A percentile compares a stretch with the other conserved stretches of the same genome.
phyloP scores from a whole-genome alignment of 2,797 vertebrate genomes.

The Hemitrygon akajei region DNA sequence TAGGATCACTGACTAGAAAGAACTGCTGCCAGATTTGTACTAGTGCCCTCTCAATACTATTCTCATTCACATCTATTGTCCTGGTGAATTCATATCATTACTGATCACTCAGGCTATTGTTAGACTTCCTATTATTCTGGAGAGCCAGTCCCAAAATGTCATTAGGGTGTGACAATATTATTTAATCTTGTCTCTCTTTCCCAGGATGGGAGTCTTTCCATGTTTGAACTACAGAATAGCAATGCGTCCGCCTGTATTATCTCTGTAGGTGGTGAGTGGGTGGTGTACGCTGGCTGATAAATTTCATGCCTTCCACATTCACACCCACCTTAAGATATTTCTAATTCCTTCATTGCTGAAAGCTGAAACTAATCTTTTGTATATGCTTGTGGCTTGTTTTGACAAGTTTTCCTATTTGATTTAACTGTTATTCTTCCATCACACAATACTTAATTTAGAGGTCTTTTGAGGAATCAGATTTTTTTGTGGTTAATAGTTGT shows the following conservation, averaged over 20 bases:
- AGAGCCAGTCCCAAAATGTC: not conserved
- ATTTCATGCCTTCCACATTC: constrained; percentile 4
- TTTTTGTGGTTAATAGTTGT: not conserved
- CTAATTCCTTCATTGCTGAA: not conserved
- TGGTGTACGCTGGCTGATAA: not conserved
- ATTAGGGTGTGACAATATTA: not conserved
- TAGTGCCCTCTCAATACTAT: no score
- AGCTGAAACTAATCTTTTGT: not conserved
- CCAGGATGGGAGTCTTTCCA: not conserved
- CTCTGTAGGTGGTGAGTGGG: not conserved
- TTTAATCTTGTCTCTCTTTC: not conserved
- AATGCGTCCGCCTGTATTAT: not conserved
- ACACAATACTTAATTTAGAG: not conserved
- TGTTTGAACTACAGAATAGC: not conserved
- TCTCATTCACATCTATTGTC: no score
- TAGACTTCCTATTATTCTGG: not conserved
- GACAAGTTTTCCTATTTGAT: not conserved
- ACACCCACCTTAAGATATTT: not conserved
- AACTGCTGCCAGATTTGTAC: no score
- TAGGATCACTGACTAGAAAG: no score
- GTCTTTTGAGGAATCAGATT: not conserved
- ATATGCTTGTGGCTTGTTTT: not conserved
- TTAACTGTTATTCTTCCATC: not conserved
- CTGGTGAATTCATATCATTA: no score
- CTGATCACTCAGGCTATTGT: not conserved